Evolutionary conservation across 1,140 invertebrate species (phyloP), one percentile per base, ranked within the genome.

Genomic region (Argopecten irradians): DNA sequence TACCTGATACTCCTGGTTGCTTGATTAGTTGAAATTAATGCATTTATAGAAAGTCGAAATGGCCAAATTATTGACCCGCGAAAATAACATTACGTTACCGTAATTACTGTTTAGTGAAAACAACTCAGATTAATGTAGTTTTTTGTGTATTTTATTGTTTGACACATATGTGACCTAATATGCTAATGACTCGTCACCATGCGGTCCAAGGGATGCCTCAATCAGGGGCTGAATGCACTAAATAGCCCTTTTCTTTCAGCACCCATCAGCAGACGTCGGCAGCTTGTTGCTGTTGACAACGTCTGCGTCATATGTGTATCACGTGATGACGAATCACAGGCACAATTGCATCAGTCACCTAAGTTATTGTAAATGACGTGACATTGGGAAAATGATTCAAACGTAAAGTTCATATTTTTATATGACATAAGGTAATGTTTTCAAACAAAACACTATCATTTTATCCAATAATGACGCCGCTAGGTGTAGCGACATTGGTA

Each of bases 281-380:
- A 71, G 55, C 55, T 71, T 71, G 55, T 71, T 28, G 55, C 55
- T 71, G 55, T 71, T 71, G 55, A n/a, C 55, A 71, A 28, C 55
- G 55, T 28, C 55, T 71, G 28, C 55, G 55, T 71, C 55, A 71
- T 71, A n/a, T 0, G 2, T 71, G n/a, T 28, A n/a, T n/a, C 22
- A 71, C 55, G 55, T 71, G 55, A 28, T 71, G 55, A 71, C 22
- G n/a, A 71, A 71, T 28, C 55, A 71, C 55, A 8, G 11, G 5
- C n/a, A 16, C 1, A 46, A 46, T 46, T n/a, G n/a, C n/a, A n/a
- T n/a, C n/a, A n/a, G n/a, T n/a, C n/a, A n/a, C n/a, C n/a, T n/a
- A n/a, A n/a, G n/a, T n/a, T n/a, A n/a, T n/a, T n/a, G n/a, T n/a
- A n/a, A n/a, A n/a, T n/a, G n/a, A n/a, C n/a, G n/a, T n/a, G n/a